Evolutionary conservation across 2,888 invertebrate genomes (phyloP).

Genomic region (Nysson spinosus): DNA sequence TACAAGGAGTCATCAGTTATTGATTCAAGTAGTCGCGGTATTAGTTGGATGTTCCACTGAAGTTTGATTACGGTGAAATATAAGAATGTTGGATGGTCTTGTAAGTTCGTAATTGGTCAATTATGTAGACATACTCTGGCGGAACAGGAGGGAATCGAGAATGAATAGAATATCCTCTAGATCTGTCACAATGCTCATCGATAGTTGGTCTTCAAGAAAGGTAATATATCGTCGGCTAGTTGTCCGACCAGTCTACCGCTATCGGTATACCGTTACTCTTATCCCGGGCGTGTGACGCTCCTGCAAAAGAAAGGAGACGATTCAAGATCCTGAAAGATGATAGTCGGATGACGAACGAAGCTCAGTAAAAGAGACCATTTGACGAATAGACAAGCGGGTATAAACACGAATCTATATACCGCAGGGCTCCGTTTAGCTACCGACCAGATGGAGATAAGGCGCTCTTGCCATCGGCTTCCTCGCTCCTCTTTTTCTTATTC

Average conservation of each 20-base stretch:
- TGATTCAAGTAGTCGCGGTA: too few relatives aligned
- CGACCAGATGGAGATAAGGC: conserved; percentile 55
- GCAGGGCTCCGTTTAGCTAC: conserved; percentile 50
- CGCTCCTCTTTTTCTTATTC: conserved; percentile 1
- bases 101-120: too few relatives aligned
- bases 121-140: too few relatives aligned
- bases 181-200: conserved; percentile 36
- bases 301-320: conserved; percentile 28
- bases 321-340: conserved; percentile 49
- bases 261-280: conserved; percentile 47
- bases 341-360: conserved; percentile 52
- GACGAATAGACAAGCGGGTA: conserved; percentile 61
- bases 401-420: conserved; percentile 49
- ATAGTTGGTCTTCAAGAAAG: conserved; percentile 23
- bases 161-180: conserved; percentile 13
- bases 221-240: conserved; percentile 34
- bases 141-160: background rate
- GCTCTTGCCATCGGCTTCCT: conserved; percentile 25
- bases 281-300: conserved; percentile 32
- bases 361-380: conserved; percentile 54
- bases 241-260: conserved; percentile 5
- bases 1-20: too few relatives aligned
- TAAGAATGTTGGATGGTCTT: too few relatives aligned
- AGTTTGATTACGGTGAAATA: too few relatives aligned
- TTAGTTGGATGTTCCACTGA: too few relatives aligned